These are phyloP conservation scores for Elegia similella DNA, from an alignment of 2,888 invertebrate genomes.

Conservation along the genomic window DNA sequence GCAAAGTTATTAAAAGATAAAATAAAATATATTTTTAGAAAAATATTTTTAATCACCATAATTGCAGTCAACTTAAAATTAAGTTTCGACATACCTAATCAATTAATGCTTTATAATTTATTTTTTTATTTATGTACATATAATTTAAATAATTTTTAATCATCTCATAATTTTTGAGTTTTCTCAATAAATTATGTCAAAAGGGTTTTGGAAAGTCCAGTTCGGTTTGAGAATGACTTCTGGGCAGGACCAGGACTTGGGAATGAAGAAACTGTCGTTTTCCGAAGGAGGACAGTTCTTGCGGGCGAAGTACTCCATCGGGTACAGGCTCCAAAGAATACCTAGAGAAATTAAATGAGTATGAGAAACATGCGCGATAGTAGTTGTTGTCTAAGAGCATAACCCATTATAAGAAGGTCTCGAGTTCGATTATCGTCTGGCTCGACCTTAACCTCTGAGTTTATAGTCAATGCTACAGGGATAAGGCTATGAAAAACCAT, in stretches of 20 bases:
- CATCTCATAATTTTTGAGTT: not conserved
- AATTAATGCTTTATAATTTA: not conserved
- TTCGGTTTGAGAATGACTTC: conserved; percentile 65
- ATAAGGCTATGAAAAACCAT: no score
- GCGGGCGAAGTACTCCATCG: conserved; percentile 93
- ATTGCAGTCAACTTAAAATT: not conserved
- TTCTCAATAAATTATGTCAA: conserved; percentile 40
- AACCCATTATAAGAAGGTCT: no score
- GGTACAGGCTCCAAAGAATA: conserved; percentile 87
- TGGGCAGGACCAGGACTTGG: conserved; percentile 75
- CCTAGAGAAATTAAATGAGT: conserved; percentile 44
- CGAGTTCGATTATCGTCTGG: no score
- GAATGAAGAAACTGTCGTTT: conserved; percentile 67
- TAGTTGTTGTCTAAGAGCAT: no score
- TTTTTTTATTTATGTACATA: not conserved
- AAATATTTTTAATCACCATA: conserved; percentile 2
- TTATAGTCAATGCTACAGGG: no score
- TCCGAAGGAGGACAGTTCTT: conserved; percentile 84
- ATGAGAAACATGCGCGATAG: no score
- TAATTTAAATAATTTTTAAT: not conserved
- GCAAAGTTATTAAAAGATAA: no score
- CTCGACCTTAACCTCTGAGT: no score
- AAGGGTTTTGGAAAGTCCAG: conserved; percentile 72
- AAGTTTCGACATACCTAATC: not conserved
- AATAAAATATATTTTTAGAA: not conserved